These are phyloP conservation scores for Theristicus caerulescens DNA, from an alignment of 2,113 vertebrate species.

Conservation along the genomic window DNA sequence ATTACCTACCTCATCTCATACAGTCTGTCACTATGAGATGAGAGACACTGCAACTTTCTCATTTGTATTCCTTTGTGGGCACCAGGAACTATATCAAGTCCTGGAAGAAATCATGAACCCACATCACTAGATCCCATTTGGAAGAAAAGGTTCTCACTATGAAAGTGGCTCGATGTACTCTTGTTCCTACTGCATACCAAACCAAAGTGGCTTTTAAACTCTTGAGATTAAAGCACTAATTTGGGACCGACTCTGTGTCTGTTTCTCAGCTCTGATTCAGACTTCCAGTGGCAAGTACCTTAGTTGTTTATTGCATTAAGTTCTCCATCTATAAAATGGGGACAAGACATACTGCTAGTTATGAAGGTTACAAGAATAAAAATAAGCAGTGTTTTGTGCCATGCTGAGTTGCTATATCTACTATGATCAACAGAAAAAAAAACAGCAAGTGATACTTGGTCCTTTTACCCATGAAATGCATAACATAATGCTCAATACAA, in stretches of 20 bases:
- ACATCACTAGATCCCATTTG: not conserved
- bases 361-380: not conserved
- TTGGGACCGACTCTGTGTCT: not conserved
- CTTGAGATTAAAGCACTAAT: not conserved
- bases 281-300: not conserved
- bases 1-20: not conserved
- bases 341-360: not conserved
- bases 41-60: not conserved
- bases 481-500: not conserved
- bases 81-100: not conserved
- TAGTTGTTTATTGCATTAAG: not conserved
- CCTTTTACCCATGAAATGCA: not conserved
- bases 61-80: not conserved
- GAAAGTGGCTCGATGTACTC: not conserved
- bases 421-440: not conserved
- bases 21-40: not conserved
- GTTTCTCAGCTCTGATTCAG: not conserved
- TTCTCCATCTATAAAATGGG: not conserved
- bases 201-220: not conserved
- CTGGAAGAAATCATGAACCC: not conserved
- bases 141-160: not conserved
- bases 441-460: not conserved
- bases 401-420: not conserved
- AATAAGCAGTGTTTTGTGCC: not conserved
- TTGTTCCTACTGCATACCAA: not conserved